phyloP scores from a whole-genome alignment of 2,797 vertebrate species.

The Clarias laeviceps region DNA sequence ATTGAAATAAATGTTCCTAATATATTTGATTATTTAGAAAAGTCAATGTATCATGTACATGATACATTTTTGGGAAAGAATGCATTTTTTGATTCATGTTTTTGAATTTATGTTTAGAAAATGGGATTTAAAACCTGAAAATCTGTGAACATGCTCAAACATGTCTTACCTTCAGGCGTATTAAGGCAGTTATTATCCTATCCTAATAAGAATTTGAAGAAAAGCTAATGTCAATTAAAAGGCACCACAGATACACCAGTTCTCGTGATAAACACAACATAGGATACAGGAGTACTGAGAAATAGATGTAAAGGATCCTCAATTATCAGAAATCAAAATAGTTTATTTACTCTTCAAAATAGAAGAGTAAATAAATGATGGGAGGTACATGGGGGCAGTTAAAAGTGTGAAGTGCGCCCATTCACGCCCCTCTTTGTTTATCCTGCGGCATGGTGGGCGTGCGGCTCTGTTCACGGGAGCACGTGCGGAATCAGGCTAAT shows the following conservation, averaged over 20 bases:
- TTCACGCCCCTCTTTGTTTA: conserved; percentile 59
- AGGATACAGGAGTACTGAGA: not conserved
- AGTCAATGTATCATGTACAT: not conserved
- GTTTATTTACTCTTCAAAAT: too few relatives aligned
- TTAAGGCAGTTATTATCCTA: not conserved
- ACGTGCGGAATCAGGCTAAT: conserved; percentile 77
- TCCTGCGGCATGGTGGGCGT: conserved; percentile 53
- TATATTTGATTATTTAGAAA: not conserved
- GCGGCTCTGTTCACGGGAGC: conserved; percentile 43
- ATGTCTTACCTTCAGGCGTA: not conserved
- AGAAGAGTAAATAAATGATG: conserved; percentile 43
- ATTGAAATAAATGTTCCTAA: not conserved
- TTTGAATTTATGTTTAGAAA: not conserved
- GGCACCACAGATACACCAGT: not conserved
- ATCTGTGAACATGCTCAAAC: not conserved
- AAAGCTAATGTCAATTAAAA: not conserved
- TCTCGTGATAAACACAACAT: not conserved
- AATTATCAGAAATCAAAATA: conserved; percentile 3
- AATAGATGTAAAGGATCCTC: not conserved
- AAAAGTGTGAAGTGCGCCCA: conserved; percentile 14
- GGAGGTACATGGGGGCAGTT: conserved; percentile 26
- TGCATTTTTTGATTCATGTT: not conserved
- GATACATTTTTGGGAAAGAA: too few relatives aligned
- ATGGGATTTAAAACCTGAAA: not conserved
- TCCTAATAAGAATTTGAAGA: not conserved